Base-by-base conservation (phyloP, 35 echinoderm and acorn worm genomes). In the Ptychodera flava region DNA sequence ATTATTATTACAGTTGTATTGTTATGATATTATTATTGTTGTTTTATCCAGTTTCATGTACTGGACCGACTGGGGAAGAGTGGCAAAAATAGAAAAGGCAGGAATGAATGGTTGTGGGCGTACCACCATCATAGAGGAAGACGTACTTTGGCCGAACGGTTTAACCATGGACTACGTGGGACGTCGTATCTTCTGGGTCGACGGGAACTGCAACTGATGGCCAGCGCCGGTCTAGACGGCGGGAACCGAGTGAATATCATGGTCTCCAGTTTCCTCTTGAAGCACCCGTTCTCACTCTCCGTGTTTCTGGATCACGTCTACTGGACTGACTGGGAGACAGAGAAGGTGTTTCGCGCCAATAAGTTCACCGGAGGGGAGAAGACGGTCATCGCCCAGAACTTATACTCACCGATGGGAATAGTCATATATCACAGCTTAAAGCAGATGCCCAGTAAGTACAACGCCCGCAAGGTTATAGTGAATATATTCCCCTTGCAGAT, bases 301-400 rank as follows among this genome's bases (percentile, higher is more conserved):
- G 95, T 97, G 33, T 97, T 97, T 86, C 87, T 94, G 82, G 92
- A 97, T 78, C 78, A n/a, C n/a, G n/a, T n/a, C n/a, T n/a, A n/a
- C n/a, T n/a, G n/a, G n/a, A n/a, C n/a, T n/a, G n/a, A n/a, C 85
- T 97, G 95, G 95, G 64, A 93, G 28, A 86, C 77, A 31, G 78
- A 84, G 28, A 83, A 86, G 32, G 84, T 97, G 16, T 79, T 83
- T 1, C 82, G 85, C 27, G 95, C 88, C 28, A 91, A 97, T 36
- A 97, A 97, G 78, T 97, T 97, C 81, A 92, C 35, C 35, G 95
- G 95, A 15, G 78, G 36, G 16, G 78, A 87, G 29, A 37, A 80
- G 28, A 84, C 37, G 1, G 52, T 88, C 31, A 38, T 97, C 1
- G 64, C n/a, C n/a, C n/a, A n/a, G n/a, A n/a, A n/a, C n/a, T n/a